A percentile compares a stretch with the other conserved stretches of the same genome.
Conservation (phyloP, 2,113 vertebrate species). For the Amphiprion ocellaris region DNA sequence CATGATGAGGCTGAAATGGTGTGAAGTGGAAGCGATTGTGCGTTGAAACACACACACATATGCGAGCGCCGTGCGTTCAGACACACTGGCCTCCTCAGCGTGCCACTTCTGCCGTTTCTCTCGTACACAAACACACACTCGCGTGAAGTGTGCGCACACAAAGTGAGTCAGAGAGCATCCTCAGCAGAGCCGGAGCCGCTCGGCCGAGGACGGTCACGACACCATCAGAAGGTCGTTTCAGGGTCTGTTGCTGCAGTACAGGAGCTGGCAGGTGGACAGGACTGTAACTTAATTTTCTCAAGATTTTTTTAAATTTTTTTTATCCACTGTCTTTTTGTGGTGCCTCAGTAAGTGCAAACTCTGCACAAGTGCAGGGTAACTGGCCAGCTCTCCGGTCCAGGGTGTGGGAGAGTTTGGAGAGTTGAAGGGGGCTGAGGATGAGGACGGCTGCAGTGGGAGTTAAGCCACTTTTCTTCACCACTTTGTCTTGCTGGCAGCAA, state of each 20-base stretch:
- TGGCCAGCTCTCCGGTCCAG: conserved; percentile 44
- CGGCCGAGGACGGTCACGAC: conserved; percentile 45
- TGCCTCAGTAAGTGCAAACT: conserved; percentile 61
- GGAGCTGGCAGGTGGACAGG: conserved; percentile 64
- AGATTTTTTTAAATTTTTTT: conserved; percentile 9
- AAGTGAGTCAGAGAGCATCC: conserved; percentile 52
- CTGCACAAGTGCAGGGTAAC: conserved; percentile 57
- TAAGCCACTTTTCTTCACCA: conserved; percentile 54
- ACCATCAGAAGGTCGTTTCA: conserved; percentile 65
- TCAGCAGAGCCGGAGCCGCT: conserved; percentile 34
- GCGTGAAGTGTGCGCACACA: conserved; percentile 12
- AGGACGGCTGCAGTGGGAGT: conserved; percentile 57
- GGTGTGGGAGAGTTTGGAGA: conserved; percentile 51
- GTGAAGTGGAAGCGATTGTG: conserved; percentile 56
- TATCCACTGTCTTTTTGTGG: conserved; percentile 32
- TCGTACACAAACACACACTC: neutral
- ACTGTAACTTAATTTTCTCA: conserved; percentile 60
- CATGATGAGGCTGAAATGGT: conserved; percentile 51
- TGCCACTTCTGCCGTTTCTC: neutral
- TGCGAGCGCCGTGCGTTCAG: neutral
- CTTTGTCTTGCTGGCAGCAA: conserved; percentile 73
- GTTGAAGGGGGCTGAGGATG: conserved; percentile 50
- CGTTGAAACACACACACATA: conserved; percentile 22
- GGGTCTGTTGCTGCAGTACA: conserved; percentile 66
- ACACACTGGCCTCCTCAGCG: conserved; percentile 20